phyloP scores from a whole-genome alignment of 2,888 invertebrate genomes.

The Cheilosia vernalis region DNA sequence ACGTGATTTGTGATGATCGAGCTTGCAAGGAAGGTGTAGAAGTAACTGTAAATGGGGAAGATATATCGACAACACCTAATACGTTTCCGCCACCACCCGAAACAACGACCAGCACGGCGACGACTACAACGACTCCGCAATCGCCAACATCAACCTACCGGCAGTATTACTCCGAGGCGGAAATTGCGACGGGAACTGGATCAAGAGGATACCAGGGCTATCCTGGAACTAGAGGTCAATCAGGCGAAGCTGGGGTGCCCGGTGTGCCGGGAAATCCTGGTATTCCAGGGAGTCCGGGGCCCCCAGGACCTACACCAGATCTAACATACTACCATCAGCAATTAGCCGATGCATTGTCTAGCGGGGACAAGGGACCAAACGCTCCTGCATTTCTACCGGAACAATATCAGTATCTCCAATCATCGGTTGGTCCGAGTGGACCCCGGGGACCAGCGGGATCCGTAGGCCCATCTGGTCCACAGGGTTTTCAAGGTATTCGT shows the following conservation, averaged over 20 bases:
- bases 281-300: constrained; percentile 85
- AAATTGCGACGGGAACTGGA: constrained; percentile 82
- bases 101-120: constrained; percentile 60
- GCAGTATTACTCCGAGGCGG: constrained; percentile 72
- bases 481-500: constrained; percentile 91
- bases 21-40: constrained; percentile 75
- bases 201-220: constrained; percentile 86
- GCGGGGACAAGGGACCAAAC: constrained; percentile 90
- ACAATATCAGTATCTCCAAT: constrained; percentile 90
- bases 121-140: constrained; percentile 71
- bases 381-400: constrained; percentile 85
- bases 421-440: constrained; percentile 91
- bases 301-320: constrained; percentile 85
- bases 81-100: constrained; percentile 67
- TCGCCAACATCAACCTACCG: constrained; percentile 73
- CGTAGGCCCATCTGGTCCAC: constrained; percentile 87
- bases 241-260: constrained; percentile 79
- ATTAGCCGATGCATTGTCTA: constrained; percentile 88
- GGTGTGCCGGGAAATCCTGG: constrained; percentile 82
- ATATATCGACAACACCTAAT: constrained; percentile 42
- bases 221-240: constrained; percentile 84
- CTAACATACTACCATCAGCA: constrained; percentile 87
- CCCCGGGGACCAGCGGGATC: constrained; percentile 91
- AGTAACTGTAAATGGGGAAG: constrained; percentile 36
- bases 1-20: constrained; percentile 85